Conservation (phyloP, 2,888 invertebrate genomes). For the Brenthis daphne region DNA sequence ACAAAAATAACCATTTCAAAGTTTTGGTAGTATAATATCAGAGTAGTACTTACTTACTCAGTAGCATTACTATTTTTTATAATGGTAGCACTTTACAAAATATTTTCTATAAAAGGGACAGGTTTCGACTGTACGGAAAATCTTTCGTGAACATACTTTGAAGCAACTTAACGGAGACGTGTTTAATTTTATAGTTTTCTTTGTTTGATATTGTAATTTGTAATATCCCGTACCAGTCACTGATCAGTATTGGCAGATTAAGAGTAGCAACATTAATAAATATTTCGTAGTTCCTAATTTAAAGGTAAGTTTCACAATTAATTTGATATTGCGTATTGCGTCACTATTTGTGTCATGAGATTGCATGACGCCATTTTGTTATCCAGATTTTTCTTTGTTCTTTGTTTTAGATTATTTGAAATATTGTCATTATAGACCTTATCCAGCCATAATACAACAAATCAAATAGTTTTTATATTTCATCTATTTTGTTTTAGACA, state of each 20-base stretch:
- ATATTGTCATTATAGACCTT: conserved; percentile 16
- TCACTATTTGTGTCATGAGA: conserved; percentile 35
- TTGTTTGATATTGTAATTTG: conserved; percentile 3
- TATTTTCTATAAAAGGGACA: not conserved
- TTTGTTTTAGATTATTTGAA: conserved; percentile 42
- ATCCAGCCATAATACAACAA: conserved; percentile 10
- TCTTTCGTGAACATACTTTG: not conserved
- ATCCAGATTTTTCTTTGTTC: conserved; percentile 70
- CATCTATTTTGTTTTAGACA: conserved; percentile 38
- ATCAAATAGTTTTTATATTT: conserved; percentile 18
- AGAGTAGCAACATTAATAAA: not conserved
- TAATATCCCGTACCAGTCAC: conserved; percentile 1
- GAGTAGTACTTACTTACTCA: not conserved
- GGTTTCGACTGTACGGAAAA: not conserved
- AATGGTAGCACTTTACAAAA: not conserved
- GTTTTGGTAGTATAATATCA: not conserved
- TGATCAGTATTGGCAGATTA: not conserved
- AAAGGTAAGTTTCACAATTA: conserved; percentile 25
- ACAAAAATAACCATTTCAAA: not conserved
- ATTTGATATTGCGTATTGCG: conserved; percentile 35
- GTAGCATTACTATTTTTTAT: not conserved
- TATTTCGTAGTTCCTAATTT: not conserved
- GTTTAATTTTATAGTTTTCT: conserved; percentile 1
- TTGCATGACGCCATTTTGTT: conserved; percentile 71
- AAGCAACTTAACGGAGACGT: not conserved